Conservation (phyloP, 2,113 vertebrate species). For the Aramus guarauna region DNA sequence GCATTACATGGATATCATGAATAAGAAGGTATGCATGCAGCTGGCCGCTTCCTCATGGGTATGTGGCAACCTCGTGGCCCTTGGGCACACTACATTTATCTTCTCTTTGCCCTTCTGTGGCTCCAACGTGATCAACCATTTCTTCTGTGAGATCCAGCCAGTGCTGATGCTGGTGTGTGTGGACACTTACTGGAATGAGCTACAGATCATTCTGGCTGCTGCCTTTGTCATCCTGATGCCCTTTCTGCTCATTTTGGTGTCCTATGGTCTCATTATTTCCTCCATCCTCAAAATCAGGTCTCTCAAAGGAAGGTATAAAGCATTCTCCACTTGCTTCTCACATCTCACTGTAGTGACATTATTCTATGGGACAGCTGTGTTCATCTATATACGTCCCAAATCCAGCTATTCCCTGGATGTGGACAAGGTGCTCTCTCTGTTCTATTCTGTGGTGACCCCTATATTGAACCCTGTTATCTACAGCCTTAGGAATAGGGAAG, state of each 20-base stretch:
- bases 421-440: slow-evolving; percentile 22
- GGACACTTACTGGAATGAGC: slow-evolving; percentile 12
- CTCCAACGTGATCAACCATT: neutral
- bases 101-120: slow-evolving; percentile 33
- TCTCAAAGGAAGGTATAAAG: neutral
- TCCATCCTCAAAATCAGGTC: neutral
- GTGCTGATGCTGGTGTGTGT: neutral
- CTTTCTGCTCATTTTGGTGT: slow-evolving; percentile 35
- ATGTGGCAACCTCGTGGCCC: neutral
- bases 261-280: neutral
- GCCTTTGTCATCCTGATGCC: slow-evolving; percentile 9
- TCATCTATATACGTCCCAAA: slow-evolving; percentile 29
- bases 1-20: neutral
- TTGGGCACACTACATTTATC: slow-evolving; percentile 19
- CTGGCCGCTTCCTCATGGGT: neutral
- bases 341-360: slow-evolving; percentile 21
- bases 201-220: slow-evolving; percentile 19
- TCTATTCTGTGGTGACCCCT: slow-evolving; percentile 25
- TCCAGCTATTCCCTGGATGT: neutral
- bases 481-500: neutral
- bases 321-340: slow-evolving; percentile 36
- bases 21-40: neutral
- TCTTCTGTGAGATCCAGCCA: slow-evolving; percentile 35
- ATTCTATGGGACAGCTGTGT: slow-evolving; percentile 14
- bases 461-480: slow-evolving; percentile 43